A percentile compares a stretch with the other conserved stretches of the same genome.
These are phyloP conservation scores for Clupea harengus DNA, from an alignment of 2,113 vertebrate genomes.

Conservation along the genomic window DNA sequence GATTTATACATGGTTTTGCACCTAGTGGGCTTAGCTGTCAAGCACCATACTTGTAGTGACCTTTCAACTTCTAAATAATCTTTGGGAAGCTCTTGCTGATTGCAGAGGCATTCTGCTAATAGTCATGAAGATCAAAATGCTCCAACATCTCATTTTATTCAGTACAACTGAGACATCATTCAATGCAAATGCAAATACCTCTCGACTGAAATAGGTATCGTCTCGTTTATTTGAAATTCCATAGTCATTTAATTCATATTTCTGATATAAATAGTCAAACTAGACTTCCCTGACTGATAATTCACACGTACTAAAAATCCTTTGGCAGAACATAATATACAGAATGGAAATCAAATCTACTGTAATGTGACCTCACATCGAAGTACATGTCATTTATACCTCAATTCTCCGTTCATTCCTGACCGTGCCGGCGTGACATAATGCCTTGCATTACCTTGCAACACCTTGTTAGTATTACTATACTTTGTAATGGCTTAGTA, in stretches of 20 bases:
- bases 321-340: neutral
- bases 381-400: neutral
- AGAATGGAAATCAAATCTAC: neutral
- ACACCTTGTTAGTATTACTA: slow-evolving; percentile 2
- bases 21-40: neutral
- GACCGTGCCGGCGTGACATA: neutral
- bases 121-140: neutral
- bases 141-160: neutral
- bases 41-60: neutral
- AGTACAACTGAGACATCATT: neutral
- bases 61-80: neutral
- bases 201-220: neutral
- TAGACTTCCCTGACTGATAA: neutral
- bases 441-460: neutral
- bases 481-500: neutral
- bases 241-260: slow-evolving; percentile 46
- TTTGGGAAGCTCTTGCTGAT: neutral
- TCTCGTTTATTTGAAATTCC: slow-evolving; percentile 46
- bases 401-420: neutral
- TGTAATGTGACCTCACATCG: neutral
- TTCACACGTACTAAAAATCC: slow-evolving; percentile 9
- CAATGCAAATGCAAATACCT: neutral
- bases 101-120: neutral
- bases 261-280: slow-evolving; percentile 17
- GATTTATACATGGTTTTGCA: neutral